Evolutionary conservation across 2,113 vertebrate species (phyloP).

Genomic region (Neofelis nebulosa): DNA sequence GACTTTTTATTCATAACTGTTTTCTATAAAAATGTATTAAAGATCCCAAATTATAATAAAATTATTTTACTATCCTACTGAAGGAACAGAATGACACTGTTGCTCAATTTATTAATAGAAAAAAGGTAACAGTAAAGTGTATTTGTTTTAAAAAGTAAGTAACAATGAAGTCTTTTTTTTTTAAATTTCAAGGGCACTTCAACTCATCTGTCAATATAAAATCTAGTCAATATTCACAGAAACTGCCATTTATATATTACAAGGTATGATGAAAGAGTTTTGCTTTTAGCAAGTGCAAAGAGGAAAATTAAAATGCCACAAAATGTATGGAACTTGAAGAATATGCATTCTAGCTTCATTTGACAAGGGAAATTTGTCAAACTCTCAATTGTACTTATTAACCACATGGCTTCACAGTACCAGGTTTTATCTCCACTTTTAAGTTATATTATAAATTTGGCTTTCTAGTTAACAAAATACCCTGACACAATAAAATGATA

Average conservation of each 20-base stretch:
- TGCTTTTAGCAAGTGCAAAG: slow-evolving; percentile 1
- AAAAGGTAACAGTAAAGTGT: not conserved
- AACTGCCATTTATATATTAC: slow-evolving; percentile 32
- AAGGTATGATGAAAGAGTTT: slow-evolving; percentile 58
- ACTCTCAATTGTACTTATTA: slow-evolving; percentile 69
- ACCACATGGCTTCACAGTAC: not conserved
- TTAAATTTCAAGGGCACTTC: slow-evolving; percentile 12
- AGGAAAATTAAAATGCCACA: slow-evolving; percentile 72
- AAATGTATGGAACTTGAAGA: slow-evolving; percentile 76
- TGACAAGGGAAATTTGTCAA: slow-evolving; percentile 80
- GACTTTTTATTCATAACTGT: not conserved
- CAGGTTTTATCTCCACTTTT: slow-evolving; percentile 49
- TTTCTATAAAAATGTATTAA: slow-evolving; percentile 58
- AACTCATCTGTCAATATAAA: slow-evolving; percentile 46
- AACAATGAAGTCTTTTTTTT: not conserved
- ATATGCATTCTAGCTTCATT: slow-evolving; percentile 69
- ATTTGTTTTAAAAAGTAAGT: not conserved
- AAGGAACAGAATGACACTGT: not conserved
- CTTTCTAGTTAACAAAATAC: not conserved
- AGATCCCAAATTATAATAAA: not conserved
- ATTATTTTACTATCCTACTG: not conserved
- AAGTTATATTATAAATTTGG: slow-evolving; percentile 45
- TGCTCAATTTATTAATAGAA: slow-evolving; percentile 12
- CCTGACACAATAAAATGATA: not conserved
- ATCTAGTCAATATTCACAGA: not conserved